phyloP scores from a whole-genome alignment of 2,113 vertebrate genomes.

The Odontophorus gujanensis region DNA sequence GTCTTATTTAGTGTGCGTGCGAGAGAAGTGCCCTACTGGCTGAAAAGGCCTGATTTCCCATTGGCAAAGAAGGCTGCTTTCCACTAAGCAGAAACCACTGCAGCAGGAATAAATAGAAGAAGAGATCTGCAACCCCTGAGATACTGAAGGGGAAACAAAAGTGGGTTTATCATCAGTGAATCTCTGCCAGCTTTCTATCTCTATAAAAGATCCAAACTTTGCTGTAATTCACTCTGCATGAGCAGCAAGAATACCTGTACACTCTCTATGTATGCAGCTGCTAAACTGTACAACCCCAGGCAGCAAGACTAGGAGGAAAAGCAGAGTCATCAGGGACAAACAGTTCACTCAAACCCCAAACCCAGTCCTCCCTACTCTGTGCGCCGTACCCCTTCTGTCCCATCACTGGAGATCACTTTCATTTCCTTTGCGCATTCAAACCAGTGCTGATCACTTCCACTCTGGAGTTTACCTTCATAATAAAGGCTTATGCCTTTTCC shows the following conservation, averaged over 20 bases:
- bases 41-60: neutral
- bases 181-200: neutral
- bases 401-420: neutral
- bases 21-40: neutral
- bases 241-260: neutral
- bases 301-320: neutral
- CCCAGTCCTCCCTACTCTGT: neutral
- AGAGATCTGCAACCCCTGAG: neutral
- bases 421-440: neutral
- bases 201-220: neutral
- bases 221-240: neutral
- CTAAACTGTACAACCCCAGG: neutral
- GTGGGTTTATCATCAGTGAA: neutral
- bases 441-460: neutral
- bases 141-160: neutral
- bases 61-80: neutral
- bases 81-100: neutral
- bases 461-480: neutral
- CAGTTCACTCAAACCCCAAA: neutral
- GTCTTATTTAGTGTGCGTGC: neutral
- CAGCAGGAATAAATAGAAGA: neutral
- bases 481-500: neutral
- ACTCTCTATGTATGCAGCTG: accelerated
- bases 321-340: neutral
- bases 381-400: neutral